Evolutionary conservation across 2,113 vertebrate species (phyloP), one percentile per base, ranked within the genome.

Genomic region (Xerus inauris): DNA sequence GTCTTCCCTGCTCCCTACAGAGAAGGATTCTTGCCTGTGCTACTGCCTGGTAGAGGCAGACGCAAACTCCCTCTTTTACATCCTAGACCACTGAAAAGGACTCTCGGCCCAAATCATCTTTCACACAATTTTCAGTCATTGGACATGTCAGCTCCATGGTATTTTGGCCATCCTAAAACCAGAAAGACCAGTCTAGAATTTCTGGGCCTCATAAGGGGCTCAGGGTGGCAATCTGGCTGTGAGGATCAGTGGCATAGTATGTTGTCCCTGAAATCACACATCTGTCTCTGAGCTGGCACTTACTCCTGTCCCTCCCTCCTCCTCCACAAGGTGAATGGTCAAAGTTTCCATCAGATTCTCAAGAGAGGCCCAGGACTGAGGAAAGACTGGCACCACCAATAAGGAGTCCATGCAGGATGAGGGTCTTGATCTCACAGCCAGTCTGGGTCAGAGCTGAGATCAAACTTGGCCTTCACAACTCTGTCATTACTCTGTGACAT

Each of bases 331-430:
- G 30, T 11, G 24, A 81, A 49, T 16, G 19, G 45, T 8, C 5
- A 14, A 40, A n/a, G n/a, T 73, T 30, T 86, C 26, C 30, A 49
- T 2, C 32, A 40, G 30, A 32, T 40, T 42, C n/a, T 62, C 54
- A 28, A 22, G 59, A 71, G 42, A 65, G 65, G 59, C 17, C 28
- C 62, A 8, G 32, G 28, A 13, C 45, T 35, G 65, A 59, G 35
- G 42, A 42, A 77, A 75, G 40, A 22, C 19, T 32, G 35, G 26
- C 35, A 4, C 17, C 8, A 9, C 5, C 47, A 20, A 6, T 7
- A 19, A 0, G 1, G 17, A 38, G 10, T 82, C 24, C 32, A 24
- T 2, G 22, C 6, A 26, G 40, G n/a, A 26, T 5, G 0, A 40
- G 42, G 54, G 24, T 17, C 35, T 32, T 6, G 3, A 38, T 26